Base-by-base conservation (phyloP, 2,888 invertebrate species). In the Drosophila anomelani region DNA sequence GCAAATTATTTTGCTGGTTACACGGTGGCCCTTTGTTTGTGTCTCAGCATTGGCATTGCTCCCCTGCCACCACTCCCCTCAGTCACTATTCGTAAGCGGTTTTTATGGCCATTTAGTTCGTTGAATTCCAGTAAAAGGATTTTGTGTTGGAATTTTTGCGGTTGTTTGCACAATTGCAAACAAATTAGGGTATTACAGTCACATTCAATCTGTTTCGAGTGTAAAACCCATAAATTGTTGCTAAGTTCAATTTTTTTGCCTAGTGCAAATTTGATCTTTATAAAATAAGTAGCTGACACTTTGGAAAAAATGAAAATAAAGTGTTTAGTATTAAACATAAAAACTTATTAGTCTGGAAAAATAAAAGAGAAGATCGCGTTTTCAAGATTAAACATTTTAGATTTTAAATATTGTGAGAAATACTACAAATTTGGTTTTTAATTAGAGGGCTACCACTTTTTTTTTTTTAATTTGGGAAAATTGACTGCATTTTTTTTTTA, bases 1-100 rank as follows among this genome's bases (percentile, higher is more conserved):
- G 81, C 84, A 89, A 89, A 87, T 87, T 87, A 86, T 86, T 85
- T 85, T 77, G 77, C 73, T 76, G 75, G 81, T 79, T 77, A 84
- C 79, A 80, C 71, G 78, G 70, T 56, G 76, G 75, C 49, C 38
- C 75, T 75, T 66, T 57, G 75, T 58, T 66, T 72, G 51, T 66
- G 72, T 75, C 68, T 73, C 68, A 75, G 43, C 72, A 38, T 62
- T 57, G 67, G 49, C 49, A 49, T 26, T 44, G 20, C 43, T 49
- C 55, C 20, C 43, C 46, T 38, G n/a, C 4, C 1, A 9, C 47
- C 36, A 12, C 26, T 23, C 39, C 38, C 59, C 49, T 12, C 43
- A n/a, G 17, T 23, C 41, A 15, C 41, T n/a, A 53, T 60, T 49
- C 44, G 68, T 62, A 58, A 69, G 64, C 67, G 71, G 66, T 77